Evolutionary conservation across 2,888 invertebrate genomes (phyloP), one percentile per base, ranked within the genome.

Genomic region (Atethmia centrago): DNA sequence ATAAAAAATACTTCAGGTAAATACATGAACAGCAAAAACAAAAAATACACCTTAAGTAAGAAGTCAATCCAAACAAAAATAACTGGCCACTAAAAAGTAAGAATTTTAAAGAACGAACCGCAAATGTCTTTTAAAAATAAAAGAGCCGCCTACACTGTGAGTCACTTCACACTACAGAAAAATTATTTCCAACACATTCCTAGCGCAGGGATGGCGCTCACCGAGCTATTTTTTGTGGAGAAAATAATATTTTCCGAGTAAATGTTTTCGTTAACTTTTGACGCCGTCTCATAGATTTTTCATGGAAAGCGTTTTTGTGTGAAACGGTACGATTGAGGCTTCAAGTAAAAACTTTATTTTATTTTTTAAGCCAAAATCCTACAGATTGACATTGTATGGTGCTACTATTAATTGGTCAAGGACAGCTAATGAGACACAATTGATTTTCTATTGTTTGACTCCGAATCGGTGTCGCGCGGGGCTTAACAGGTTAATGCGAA

Each of bases 141-240:
- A 87, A 78, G 74, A 68, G 49, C 58, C 74, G 74, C 76, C 76
- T 74, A 77, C 82, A 70, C 75, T 73, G 72, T 77, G 78, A 86
- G 71, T 80, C 77, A 70, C 79, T 86, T 81, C 83, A 85, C 84
- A 87, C 86, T 81, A 86, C 80, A 80, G 84, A 84, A 89, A 91
- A 91, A 92, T 88, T 84, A 89, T 90, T 90, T 84, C 87, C 83
- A 74, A 80, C 82, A 82, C 84, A 82, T 87, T 88, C 87, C 83
- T 71, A 42, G 56, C 64, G 2, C 66, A 91, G 91, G 92, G 92
- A 47, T 91, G 90, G 16, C 86, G 68, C 77, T 40, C 36, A 59
- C 31, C 28, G 8, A 51, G 10, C 25, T 53, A 56, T 62, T 55
- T 58, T 31, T 53, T 28, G n/a, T 42, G 42, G 31, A 28, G n/a